Conservation (phyloP, 2,797 vertebrate species). For the Pipistrellus pygmaeus region DNA sequence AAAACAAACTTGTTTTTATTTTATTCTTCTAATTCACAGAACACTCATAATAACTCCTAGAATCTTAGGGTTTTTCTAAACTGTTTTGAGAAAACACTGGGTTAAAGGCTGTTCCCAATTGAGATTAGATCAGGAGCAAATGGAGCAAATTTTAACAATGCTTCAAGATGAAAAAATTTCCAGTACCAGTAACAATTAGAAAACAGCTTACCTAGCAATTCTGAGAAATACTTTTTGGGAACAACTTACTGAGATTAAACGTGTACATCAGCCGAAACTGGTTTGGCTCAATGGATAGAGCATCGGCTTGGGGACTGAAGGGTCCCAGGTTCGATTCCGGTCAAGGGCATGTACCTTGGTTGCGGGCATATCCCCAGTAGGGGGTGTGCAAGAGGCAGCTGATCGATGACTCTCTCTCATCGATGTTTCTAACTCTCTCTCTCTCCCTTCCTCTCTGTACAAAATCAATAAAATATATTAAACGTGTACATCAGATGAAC, state of each 20-base stretch:
- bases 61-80: conserved; percentile 34
- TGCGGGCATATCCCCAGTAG: no score
- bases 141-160: not conserved
- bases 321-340: no score
- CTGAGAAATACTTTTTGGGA: conserved; percentile 26
- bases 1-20: not conserved
- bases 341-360: no score
- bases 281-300: no score
- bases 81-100: not conserved
- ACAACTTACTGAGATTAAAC: not conserved
- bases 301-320: no score
- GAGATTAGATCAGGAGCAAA: not conserved
- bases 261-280: not conserved
- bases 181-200: conserved; percentile 7
- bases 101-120: not conserved
- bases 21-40: not conserved
- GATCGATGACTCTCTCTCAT: no score
- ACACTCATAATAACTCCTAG: not conserved
- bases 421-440: no score
- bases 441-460: no score
- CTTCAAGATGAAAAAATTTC: not conserved
- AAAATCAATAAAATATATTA: no score
- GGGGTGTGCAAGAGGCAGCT: no score
- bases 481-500: not conserved
- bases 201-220: not conserved